Conservation (phyloP, 1,140 invertebrate species). For the Drosophila guanche region DNA sequence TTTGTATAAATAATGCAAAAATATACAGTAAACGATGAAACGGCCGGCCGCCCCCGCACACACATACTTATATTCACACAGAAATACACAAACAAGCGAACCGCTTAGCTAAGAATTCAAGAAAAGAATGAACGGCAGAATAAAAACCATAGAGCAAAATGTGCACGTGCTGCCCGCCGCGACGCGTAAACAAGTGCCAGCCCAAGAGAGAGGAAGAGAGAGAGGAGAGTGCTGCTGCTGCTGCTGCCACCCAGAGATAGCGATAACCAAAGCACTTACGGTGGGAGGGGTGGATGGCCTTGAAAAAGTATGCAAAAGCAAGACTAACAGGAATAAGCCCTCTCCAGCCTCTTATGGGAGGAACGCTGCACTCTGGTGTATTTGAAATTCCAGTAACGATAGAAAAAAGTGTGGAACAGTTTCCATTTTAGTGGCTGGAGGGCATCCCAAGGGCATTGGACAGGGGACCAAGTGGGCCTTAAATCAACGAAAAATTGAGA, state of each 20-base stretch:
- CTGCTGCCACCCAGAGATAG: too few species aligned
- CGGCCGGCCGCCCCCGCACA: constrained; percentile 28
- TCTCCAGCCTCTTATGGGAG: constrained; percentile 8
- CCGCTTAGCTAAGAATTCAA: constrained; percentile 61
- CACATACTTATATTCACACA: constrained; percentile 12
- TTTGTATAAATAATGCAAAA: constrained; percentile 62
- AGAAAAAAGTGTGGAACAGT: neutral
- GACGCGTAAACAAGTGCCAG: constrained; percentile 67
- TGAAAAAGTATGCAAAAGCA: constrained; percentile 19
- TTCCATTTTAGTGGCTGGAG: constrained; percentile 13
- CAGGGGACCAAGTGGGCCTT: constrained; percentile 1
- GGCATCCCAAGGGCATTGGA: constrained; percentile 30
- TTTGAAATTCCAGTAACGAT: constrained; percentile 29
- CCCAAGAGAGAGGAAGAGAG: neutral
- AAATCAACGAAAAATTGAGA: constrained; percentile 7
- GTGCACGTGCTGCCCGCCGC: constrained; percentile 60
- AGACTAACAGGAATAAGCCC: constrained; percentile 24
- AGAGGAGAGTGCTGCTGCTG: neutral
- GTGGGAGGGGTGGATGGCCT: constrained; percentile 17
- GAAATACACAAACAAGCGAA: constrained; percentile 61
- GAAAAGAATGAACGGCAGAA: constrained; percentile 55
- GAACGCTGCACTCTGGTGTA: constrained; percentile 7
- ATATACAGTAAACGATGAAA: constrained; percentile 16
- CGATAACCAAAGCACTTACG: constrained; percentile 29
- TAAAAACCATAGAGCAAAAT: constrained; percentile 38